Percentiles rank a stretch among this genome's conserved stretches.
Conservation (phyloP, 2,888 invertebrate genomes). For the Apamea epomidion region DNA sequence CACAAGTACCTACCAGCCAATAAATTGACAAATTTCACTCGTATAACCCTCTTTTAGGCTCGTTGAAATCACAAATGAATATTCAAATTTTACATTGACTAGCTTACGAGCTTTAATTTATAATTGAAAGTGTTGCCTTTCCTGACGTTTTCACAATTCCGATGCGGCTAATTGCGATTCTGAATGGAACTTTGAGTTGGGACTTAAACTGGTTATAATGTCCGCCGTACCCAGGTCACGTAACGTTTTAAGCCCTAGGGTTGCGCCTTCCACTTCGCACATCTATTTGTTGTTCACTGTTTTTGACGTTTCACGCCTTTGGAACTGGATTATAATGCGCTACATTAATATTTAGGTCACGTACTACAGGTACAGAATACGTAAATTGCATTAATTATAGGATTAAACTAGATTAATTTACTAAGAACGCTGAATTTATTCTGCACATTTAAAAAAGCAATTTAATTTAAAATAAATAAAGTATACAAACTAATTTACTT, state of each 20-base stretch:
- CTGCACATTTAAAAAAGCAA: constrained; percentile 14
- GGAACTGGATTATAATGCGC: constrained; percentile 70
- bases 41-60: constrained; percentile 65
- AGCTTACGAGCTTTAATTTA: constrained; percentile 70
- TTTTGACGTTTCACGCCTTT: constrained; percentile 81
- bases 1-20: constrained; percentile 55
- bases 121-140: constrained; percentile 75
- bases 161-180: constrained; percentile 84
- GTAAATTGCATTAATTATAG: constrained; percentile 43
- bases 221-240: constrained; percentile 82
- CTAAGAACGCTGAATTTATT: constrained; percentile 18
- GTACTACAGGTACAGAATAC: constrained; percentile 49
- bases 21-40: constrained; percentile 66
- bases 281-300: constrained; percentile 79
- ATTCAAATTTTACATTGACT: constrained; percentile 71
- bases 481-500: constrained; percentile 17
- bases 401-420: constrained; percentile 40
- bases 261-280: constrained; percentile 75
- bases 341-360: constrained; percentile 60
- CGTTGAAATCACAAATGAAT: constrained; percentile 70
- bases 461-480: constrained; percentile 26
- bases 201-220: constrained; percentile 83
- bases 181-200: constrained; percentile 80
- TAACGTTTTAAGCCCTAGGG: constrained; percentile 79
- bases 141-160: constrained; percentile 75